These are phyloP conservation scores for Rotaria socialis DNA, from an alignment of 2,888 invertebrate genomes.

Conservation along the genomic window DNA sequence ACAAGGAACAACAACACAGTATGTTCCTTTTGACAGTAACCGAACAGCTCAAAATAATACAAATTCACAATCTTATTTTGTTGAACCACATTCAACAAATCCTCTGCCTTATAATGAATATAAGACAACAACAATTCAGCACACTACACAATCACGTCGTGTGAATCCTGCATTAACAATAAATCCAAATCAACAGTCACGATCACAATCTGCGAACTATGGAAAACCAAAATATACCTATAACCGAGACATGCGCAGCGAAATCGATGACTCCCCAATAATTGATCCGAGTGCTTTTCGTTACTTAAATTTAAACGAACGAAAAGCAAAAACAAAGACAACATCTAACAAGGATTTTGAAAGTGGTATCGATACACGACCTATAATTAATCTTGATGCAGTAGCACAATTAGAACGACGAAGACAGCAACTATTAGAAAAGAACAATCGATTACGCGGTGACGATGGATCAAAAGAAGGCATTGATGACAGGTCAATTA, in stretches of 20 bases:
- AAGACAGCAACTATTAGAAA: not conserved
- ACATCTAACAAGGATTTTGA: not conserved
- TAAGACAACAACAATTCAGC: not conserved
- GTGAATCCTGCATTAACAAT: not conserved
- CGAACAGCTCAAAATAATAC: not conserved
- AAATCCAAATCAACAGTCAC: not conserved
- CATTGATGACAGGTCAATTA: slow-evolving; percentile 42
- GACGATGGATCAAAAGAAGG: slow-evolving; percentile 34
- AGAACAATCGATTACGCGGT: slow-evolving; percentile 1
- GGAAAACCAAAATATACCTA: not conserved
- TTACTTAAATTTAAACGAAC: not conserved
- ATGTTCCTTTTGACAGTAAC: not conserved
- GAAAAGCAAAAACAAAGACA: not conserved
- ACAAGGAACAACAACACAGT: not conserved
- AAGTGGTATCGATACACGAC: slow-evolving; percentile 40
- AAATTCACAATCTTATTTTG: not conserved
- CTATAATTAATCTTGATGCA: slow-evolving; percentile 44
- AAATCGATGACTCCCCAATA: slow-evolving; percentile 17
- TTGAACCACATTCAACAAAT: not conserved
- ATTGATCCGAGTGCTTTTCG: slow-evolving; percentile 30
- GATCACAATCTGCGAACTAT: not conserved
- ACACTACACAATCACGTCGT: not conserved
- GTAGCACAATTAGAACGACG: slow-evolving; percentile 42
- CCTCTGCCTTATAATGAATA: not conserved
- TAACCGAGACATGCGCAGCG: not conserved